These are phyloP conservation scores for Ptychochromis oligacanthus DNA, from an alignment of 2,113 vertebrate species.

Conservation along the genomic window DNA sequence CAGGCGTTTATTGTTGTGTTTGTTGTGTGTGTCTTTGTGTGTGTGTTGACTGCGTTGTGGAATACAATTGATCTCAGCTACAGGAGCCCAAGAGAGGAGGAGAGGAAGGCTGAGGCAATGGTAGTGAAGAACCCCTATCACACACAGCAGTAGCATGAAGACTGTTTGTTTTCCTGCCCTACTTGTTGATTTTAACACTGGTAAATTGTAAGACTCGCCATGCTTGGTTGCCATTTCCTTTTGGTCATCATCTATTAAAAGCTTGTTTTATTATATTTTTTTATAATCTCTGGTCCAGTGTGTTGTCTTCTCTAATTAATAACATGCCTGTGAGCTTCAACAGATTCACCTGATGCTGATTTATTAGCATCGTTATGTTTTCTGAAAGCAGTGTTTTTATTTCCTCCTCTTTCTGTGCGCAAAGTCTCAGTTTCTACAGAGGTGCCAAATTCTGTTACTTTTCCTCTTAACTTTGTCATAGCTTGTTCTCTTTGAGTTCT, in stretches of 20 bases:
- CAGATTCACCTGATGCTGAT: constrained; percentile 17
- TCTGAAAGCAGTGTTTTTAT: background rate
- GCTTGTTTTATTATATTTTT: constrained; percentile 5
- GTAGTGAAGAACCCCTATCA: constrained; percentile 25
- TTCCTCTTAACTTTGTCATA: background rate
- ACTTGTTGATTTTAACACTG: background rate
- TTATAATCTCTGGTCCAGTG: background rate
- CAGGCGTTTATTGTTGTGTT: constrained; percentile 23
- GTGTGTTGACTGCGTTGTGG: constrained; percentile 18
- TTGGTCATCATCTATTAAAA: background rate
- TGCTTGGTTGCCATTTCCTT: background rate
- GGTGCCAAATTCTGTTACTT: background rate
- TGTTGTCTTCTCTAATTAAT: constrained; percentile 16
- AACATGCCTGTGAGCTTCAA: background rate
- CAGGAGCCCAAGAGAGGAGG: constrained; percentile 32
- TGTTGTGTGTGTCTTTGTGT: constrained; percentile 14
- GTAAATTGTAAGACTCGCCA: background rate
- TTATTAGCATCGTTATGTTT: constrained; percentile 15
- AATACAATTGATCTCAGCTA: constrained; percentile 52
- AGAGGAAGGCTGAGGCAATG: constrained; percentile 9
- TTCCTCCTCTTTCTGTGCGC: background rate
- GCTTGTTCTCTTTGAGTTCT: background rate
- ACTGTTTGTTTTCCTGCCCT: background rate
- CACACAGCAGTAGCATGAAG: background rate
- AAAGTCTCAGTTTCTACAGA: background rate